phyloP scores from a whole-genome alignment of 30 jellyfish, hydroid and myxozoan species.

The Aurelia coerulea region DNA sequence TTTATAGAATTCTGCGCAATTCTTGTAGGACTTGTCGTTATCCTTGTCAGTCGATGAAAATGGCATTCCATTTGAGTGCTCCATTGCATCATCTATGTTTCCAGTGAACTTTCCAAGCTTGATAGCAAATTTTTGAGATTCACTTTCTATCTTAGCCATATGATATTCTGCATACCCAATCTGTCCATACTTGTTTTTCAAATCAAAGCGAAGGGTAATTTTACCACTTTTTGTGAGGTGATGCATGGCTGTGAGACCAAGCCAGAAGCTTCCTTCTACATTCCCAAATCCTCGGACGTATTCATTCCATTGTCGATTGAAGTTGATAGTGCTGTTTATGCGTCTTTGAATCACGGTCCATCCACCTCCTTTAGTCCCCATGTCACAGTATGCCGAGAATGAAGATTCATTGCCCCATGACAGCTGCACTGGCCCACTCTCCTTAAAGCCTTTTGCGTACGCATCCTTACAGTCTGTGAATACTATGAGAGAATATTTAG shows the following conservation, averaged over 20 bases:
- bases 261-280: too few species aligned
- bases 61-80: background rate
- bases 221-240: background rate
- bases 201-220: background rate
- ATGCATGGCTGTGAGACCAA: background rate
- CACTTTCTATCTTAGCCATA: background rate
- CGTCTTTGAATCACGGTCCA: too few species aligned
- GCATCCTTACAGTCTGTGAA: too few species aligned
- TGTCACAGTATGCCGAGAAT: too few species aligned
- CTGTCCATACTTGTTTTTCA: background rate
- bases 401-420: too few species aligned
- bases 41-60: background rate
- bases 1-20: background rate
- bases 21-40: background rate
- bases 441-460: too few species aligned
- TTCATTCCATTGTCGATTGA: too few species aligned
- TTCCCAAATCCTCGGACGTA: too few species aligned
- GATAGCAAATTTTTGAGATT: background rate
- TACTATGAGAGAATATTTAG: too few species aligned
- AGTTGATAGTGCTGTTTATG: too few species aligned
- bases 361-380: too few species aligned
- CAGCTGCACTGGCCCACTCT: too few species aligned
- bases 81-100: slow-evolving; percentile 5
- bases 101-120: background rate
- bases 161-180: background rate